Percentiles rank a stretch among this genome's conserved stretches.
Conservation (phyloP, 2,888 invertebrate species). For the Lepidocyrtinus sp. region DNA sequence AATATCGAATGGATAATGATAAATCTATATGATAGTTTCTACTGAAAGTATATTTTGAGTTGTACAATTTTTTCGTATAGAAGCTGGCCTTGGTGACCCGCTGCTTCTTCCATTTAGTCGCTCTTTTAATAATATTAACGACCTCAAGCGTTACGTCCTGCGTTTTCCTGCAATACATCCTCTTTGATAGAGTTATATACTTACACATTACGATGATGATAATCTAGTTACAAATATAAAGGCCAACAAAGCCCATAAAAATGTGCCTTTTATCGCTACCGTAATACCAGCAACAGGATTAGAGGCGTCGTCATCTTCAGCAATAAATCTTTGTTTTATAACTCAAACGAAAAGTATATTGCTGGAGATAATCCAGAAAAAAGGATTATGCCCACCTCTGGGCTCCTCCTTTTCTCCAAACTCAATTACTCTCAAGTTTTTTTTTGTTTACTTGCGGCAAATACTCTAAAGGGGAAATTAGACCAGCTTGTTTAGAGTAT, state of each 20-base stretch:
- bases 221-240: no score
- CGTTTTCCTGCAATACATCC: constrained; percentile 17
- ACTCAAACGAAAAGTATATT: not conserved
- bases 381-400: constrained; percentile 13
- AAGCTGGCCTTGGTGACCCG: constrained; percentile 38
- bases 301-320: constrained; percentile 5
- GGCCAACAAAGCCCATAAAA: not conserved
- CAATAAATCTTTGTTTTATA: constrained; percentile 41
- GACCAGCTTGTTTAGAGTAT: not conserved
- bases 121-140: constrained; percentile 36
- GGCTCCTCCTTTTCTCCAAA: not conserved
- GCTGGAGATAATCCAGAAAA: constrained; percentile 18
- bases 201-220: no score
- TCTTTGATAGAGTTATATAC: no score
- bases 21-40: constrained; percentile 4
- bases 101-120: constrained; percentile 13
- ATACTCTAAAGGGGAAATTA: not conserved
- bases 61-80: not conserved
- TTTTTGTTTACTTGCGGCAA: not conserved
- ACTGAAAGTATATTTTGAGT: no score
- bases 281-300: constrained; percentile 1
- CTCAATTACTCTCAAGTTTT: not conserved
- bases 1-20: constrained; percentile 10
- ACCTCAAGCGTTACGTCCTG: constrained; percentile 33
- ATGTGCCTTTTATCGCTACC: not conserved